Evolutionary conservation across 2,797 vertebrate genomes (phyloP).

Genomic region (Sebastes matsubarae): DNA sequence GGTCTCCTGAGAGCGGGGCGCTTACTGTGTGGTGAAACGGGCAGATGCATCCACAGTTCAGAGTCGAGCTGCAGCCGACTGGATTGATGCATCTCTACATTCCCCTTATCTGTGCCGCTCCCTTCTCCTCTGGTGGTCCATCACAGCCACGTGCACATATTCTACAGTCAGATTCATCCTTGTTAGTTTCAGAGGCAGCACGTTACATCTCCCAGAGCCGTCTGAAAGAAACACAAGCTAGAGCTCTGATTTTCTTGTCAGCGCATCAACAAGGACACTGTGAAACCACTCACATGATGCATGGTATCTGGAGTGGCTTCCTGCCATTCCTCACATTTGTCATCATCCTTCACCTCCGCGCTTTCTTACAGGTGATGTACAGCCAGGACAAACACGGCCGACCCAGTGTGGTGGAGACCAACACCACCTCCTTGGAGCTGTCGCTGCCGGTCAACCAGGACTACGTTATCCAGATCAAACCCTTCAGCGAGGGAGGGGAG

Average conservation of each 20-base stretch:
- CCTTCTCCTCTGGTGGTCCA: slow-evolving; percentile 22
- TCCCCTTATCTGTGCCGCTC: slow-evolving; percentile 17
- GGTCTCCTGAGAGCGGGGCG: neutral
- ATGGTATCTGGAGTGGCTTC: neutral
- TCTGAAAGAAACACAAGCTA: slow-evolving; percentile 8
- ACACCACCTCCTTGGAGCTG: slow-evolving; percentile 93
- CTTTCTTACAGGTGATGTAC: slow-evolving; percentile 89
- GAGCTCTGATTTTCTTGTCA: neutral
- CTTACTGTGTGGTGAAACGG: neutral
- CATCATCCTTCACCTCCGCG: slow-evolving; percentile 2
- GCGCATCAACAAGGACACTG: neutral
- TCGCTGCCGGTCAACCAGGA: slow-evolving; percentile 92
- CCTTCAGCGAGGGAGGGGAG: slow-evolving; percentile 94
- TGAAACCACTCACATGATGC: neutral
- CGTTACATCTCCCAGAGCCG: slow-evolving; percentile 16
- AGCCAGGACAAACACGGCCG: slow-evolving; percentile 91
- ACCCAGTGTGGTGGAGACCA: slow-evolving; percentile 93
- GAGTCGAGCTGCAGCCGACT: neutral
- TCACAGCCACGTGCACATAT: slow-evolving; percentile 17
- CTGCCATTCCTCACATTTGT: neutral
- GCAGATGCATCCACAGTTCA: neutral
- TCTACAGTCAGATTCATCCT: slow-evolving; percentile 13
- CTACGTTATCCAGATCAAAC: slow-evolving; percentile 94
- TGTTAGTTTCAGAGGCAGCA: slow-evolving; percentile 23
- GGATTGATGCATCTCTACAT: slow-evolving; percentile 1